phyloP scores from a whole-genome alignment of 2,888 invertebrate species.

The Chaetogeoica ovagalla region DNA sequence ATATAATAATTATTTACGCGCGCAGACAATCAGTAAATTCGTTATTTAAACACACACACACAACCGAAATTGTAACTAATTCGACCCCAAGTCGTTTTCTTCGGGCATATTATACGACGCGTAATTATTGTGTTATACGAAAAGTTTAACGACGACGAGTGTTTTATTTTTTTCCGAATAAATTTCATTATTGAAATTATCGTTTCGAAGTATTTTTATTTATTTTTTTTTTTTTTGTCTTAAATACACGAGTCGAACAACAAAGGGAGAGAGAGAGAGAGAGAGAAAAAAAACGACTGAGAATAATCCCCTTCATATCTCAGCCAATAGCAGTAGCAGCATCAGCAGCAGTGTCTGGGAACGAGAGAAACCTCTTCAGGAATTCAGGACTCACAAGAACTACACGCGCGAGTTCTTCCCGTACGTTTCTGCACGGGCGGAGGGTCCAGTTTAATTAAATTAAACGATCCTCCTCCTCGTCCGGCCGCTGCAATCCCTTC shows the following conservation, averaged over 20 bases:
- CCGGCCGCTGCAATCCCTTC: neutral
- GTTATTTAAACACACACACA: slow-evolving; percentile 12
- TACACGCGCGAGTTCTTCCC: slow-evolving; percentile 25
- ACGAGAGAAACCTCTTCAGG: slow-evolving; percentile 34
- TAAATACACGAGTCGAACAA: neutral
- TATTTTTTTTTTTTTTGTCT: neutral
- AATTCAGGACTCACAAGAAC: slow-evolving; percentile 46
- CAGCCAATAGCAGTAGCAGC: too few species aligned
- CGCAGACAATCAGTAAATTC: slow-evolving; percentile 32
- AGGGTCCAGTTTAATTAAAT: slow-evolving; percentile 53
- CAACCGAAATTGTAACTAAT: slow-evolving; percentile 41
- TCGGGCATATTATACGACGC: too few species aligned
- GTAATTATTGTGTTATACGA: neutral
- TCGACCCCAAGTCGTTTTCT: slow-evolving; percentile 35
- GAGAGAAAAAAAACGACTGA: slow-evolving; percentile 13
- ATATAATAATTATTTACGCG: slow-evolving; percentile 12
- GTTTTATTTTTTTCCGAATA: neutral
- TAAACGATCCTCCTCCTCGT: slow-evolving; percentile 39
- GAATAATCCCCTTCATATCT: slow-evolving; percentile 21
- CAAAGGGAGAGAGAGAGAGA: neutral
- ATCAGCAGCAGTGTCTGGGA: too few species aligned
- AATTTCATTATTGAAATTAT: slow-evolving; percentile 43
- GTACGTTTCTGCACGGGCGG: neutral
- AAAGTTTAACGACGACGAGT: slow-evolving; percentile 18
- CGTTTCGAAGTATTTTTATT: slow-evolving; percentile 1